Evolutionary conservation across 1,140 invertebrate species (phyloP).

Genomic region (Bombus pyrosoma): DNA sequence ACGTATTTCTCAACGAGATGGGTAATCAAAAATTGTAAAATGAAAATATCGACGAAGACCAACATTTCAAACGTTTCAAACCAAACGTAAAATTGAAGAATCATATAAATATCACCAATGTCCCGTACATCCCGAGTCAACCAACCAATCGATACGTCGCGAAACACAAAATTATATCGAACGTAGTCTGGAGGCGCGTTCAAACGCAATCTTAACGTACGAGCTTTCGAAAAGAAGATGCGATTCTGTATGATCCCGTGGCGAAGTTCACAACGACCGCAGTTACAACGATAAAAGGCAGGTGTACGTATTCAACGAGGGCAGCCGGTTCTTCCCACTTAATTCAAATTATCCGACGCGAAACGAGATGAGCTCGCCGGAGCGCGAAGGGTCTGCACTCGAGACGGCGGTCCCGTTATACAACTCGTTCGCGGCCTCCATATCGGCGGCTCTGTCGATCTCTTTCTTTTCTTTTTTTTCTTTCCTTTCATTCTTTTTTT

Average conservation of each 20-base stretch:
- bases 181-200: no score
- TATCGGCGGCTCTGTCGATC: constrained; percentile 1
- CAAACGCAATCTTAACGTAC: background rate
- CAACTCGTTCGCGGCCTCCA: background rate
- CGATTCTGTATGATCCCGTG: no score
- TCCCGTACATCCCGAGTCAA: no score
- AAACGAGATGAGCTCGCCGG: constrained; percentile 4
- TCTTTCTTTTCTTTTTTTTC: background rate
- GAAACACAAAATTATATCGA: no score
- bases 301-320: background rate
- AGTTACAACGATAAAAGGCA: background rate
- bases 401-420: constrained; percentile 13
- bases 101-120: no score
- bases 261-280: background rate
- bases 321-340: constrained; percentile 2
- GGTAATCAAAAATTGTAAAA: no score
- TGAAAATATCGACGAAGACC: no score
- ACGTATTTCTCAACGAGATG: no score
- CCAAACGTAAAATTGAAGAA: no score
- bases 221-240: background rate
- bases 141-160: no score
- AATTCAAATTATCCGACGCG: constrained; percentile 15
- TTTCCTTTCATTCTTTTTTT: background rate
- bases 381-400: constrained; percentile 27
- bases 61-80: no score